A percentile compares a stretch with the other conserved stretches of the same genome.
Conservation (phyloP, 2,113 vertebrate genomes). For the Passer domesticus region DNA sequence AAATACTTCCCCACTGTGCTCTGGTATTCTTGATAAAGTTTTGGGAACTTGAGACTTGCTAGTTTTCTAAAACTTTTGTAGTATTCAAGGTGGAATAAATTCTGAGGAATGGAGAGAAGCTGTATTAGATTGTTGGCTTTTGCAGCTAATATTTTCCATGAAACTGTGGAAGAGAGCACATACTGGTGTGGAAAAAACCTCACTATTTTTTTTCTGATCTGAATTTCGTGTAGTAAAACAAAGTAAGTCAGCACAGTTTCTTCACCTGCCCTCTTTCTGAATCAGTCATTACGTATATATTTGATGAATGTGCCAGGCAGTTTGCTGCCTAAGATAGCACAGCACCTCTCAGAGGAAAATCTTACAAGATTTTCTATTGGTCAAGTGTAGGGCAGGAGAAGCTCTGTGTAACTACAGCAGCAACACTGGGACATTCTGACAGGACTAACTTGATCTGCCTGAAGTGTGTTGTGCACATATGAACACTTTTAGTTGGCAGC, state of each 20-base stretch:
- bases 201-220: neutral
- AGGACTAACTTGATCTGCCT: neutral
- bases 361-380: neutral
- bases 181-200: accelerated
- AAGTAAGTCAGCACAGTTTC: neutral
- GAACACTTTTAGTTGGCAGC: neutral
- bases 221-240: neutral
- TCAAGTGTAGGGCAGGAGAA: neutral
- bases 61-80: neutral
- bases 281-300: neutral
- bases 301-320: neutral
- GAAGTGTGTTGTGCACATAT: neutral
- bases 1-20: neutral
- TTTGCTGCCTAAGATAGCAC: neutral
- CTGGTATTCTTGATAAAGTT: neutral
- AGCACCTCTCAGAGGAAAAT: neutral
- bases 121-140: neutral
- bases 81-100: neutral
- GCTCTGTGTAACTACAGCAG: neutral
- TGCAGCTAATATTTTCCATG: neutral
- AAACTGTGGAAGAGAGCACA: neutral
- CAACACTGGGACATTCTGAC: neutral
- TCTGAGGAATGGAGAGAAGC: neutral
- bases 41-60: neutral
- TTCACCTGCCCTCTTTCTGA: neutral